Conservation (phyloP, 2,797 vertebrate genomes). For the Rhinichthys osculus region DNA sequence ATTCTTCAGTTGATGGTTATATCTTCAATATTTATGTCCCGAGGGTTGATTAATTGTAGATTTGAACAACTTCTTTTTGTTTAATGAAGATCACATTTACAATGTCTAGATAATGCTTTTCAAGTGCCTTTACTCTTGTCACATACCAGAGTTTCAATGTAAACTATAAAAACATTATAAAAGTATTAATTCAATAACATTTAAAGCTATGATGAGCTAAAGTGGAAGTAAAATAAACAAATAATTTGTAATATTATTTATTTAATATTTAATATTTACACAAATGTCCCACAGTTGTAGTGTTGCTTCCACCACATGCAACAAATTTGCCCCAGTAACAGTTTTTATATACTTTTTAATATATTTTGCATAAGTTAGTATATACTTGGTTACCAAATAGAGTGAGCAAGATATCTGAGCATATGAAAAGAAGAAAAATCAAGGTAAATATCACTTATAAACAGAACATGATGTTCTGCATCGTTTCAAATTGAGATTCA, state of each 20-base stretch:
- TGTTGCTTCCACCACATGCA: too few species aligned
- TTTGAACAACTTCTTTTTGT: not conserved
- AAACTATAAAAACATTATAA: too few species aligned
- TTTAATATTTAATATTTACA: too few species aligned
- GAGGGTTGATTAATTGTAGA: not conserved
- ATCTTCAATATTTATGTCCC: not conserved
- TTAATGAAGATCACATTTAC: not conserved
- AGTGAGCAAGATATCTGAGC: not conserved
- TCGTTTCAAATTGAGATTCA: not conserved
- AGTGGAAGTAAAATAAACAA: too few species aligned
- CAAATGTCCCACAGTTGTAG: not conserved
- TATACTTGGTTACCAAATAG: not conserved
- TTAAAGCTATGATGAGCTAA: too few species aligned
- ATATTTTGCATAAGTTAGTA: not conserved
- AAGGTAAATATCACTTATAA: not conserved
- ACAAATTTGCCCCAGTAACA: not conserved
- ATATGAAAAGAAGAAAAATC: not conserved
- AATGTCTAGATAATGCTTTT: not conserved
- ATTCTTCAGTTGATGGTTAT: constrained; percentile 23
- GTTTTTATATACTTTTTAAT: too few species aligned
- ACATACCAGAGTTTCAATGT: too few species aligned
- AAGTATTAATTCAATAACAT: too few species aligned
- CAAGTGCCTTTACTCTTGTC: too few species aligned
- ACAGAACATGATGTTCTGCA: not conserved
- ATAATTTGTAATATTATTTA: not conserved